Conservation (phyloP, 2,797 vertebrate genomes). For the Semaprochilodus insignis region DNA sequence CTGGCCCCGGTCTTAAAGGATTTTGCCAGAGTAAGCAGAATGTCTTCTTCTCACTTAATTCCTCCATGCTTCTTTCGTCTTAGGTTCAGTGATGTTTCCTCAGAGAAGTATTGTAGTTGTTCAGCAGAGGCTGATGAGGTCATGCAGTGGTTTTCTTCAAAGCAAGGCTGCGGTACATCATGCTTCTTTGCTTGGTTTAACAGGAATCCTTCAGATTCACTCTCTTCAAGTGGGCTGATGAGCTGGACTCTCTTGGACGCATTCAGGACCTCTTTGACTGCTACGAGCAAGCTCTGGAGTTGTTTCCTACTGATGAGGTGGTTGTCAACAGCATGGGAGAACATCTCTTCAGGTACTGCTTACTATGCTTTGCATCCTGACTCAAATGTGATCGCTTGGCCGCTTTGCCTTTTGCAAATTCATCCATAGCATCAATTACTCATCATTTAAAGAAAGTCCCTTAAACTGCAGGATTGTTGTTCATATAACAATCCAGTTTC, state of each 20-base stretch:
- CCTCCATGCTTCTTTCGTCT: background rate
- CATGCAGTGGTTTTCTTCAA: background rate
- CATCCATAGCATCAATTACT: background rate
- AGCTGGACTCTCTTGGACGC: conserved; percentile 88
- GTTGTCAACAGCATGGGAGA: conserved; percentile 98
- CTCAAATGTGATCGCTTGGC: background rate
- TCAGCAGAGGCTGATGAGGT: background rate
- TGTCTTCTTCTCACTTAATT: too few species aligned
- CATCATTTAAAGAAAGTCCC: too few species aligned
- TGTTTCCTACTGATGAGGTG: conserved; percentile 92
- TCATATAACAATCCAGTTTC: too few species aligned
- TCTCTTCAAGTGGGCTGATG: conserved; percentile 94
- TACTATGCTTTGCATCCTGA: background rate
- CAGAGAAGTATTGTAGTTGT: background rate
- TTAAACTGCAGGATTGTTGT: too few species aligned
- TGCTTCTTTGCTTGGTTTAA: conserved; percentile 29
- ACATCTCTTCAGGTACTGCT: conserved; percentile 92
- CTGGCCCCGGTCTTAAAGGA: conserved; percentile 90
- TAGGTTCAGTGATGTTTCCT: background rate
- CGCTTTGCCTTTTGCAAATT: background rate
- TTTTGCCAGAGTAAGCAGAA: conserved; percentile 82
- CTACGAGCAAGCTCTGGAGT: conserved; percentile 93
- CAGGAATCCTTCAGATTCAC: conserved; percentile 96
- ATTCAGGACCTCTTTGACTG: conserved; percentile 94
- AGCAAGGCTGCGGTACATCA: background rate